Conservation (phyloP, 2,797 vertebrate species). For the Liasis olivaceus region DNA sequence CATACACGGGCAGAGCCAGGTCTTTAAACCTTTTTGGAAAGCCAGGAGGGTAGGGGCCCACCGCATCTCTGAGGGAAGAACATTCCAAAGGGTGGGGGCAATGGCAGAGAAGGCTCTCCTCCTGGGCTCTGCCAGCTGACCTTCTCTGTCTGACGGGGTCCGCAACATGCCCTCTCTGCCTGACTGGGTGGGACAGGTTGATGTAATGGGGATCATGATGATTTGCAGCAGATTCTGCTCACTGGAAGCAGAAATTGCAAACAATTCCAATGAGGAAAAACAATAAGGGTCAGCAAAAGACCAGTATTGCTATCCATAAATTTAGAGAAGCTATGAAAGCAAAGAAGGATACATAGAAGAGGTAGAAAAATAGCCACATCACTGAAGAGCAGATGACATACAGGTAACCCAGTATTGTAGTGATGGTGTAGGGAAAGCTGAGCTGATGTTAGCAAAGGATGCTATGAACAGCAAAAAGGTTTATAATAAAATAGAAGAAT, state of each 20-base stretch:
- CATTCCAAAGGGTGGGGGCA: too few species aligned
- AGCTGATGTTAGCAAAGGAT: not conserved
- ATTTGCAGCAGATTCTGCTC: not conserved
- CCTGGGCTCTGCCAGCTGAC: too few species aligned
- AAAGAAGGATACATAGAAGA: not conserved
- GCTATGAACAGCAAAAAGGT: not conserved
- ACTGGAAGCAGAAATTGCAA: not conserved
- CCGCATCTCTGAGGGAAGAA: too few species aligned
- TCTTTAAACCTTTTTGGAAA: too few species aligned
- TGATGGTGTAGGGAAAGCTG: not conserved
- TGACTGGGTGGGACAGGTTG: too few species aligned
- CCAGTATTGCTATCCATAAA: not conserved
- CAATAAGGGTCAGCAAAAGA: not conserved
- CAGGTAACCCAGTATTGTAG: not conserved
- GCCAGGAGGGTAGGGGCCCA: too few species aligned
- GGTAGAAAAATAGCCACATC: not conserved
- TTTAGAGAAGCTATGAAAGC: not conserved
- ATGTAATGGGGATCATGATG: not conserved
- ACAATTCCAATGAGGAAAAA: not conserved
- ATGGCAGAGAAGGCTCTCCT: too few species aligned
- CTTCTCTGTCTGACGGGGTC: too few species aligned
- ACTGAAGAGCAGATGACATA: not conserved
- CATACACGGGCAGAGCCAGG: too few species aligned
- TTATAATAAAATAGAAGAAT: not conserved
- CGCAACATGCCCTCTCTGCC: too few species aligned